Percentiles rank a stretch among this genome's conserved stretches.
These are phyloP conservation scores for Takifugu ocellatus DNA, from an alignment of 2,797 vertebrate species.

Conservation along the genomic window DNA sequence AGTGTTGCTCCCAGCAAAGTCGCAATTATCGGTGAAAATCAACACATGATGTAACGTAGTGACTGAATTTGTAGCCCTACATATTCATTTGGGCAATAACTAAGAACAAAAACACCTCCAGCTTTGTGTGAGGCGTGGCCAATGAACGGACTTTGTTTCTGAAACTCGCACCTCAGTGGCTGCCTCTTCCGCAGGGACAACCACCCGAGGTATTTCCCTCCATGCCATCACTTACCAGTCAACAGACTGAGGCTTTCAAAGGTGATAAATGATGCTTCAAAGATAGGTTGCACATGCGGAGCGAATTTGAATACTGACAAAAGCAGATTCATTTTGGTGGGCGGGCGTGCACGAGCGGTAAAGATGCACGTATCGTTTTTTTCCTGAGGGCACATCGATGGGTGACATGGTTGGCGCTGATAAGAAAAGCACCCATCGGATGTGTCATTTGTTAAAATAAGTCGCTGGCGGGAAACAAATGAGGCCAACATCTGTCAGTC, in stretches of 20 bases:
- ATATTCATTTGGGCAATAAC: constrained; percentile 20
- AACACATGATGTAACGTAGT: constrained; percentile 22
- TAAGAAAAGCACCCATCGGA: constrained; percentile 27
- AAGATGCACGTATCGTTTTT: not conserved
- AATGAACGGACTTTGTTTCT: too few relatives aligned
- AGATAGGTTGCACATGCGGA: constrained; percentile 33
- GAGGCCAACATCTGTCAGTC: constrained; percentile 26
- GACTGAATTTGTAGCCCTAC: constrained; percentile 2
- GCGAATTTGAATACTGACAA: not conserved
- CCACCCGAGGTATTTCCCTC: too few relatives aligned
- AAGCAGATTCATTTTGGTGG: too few relatives aligned
- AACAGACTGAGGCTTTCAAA: constrained; percentile 42
- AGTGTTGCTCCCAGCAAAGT: constrained; percentile 3
- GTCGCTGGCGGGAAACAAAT: constrained; percentile 26
- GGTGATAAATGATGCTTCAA: constrained; percentile 46
- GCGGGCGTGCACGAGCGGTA: too few relatives aligned
- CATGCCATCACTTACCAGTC: constrained; percentile 33
- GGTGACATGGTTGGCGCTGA: constrained; percentile 33
- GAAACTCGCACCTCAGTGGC: too few relatives aligned
- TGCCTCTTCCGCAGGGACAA: too few relatives aligned
- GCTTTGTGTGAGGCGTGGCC: constrained; percentile 12
- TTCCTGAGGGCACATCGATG: constrained; percentile 18
- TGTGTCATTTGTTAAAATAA: constrained; percentile 45
- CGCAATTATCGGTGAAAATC: constrained; percentile 20
- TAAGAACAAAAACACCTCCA: constrained; percentile 25